Base-by-base conservation (phyloP, 1,140 invertebrate genomes). In the Maniola jurtina region DNA sequence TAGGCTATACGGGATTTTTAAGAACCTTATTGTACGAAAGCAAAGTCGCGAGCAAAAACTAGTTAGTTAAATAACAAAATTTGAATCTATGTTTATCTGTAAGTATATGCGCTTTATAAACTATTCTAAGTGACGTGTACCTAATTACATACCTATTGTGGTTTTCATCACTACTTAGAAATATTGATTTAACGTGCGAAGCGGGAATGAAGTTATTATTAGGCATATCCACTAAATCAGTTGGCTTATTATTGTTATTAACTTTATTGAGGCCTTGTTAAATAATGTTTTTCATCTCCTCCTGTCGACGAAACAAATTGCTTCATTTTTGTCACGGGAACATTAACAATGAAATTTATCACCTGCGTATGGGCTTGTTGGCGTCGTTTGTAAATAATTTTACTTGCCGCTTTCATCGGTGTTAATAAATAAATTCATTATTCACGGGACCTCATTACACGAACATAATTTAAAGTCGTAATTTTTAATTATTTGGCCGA, bases 271-370 rank as follows among this genome's bases (percentile, higher is more conserved):
- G 82, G 71, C 72, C 75, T 68, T 69, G 76, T 72, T 77, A 80
- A 86, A 84, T 84, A 82, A 88, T 88, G 83, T 77, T 83, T 80
- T 88, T 83, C 84, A 88, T 88, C 86, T 88, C 86, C 86, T 81
- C 74, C 75, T 81, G 73, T 81, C 80, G 72, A 75, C 77, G 60
- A 76, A 86, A 88, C 80, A 86, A 88, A 86, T 88, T 88, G 76
- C 82, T 86, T 86, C 77, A 86, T 83, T 83, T 86, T 84, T 86
- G 76, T 77, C 75, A 61, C 71, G 68, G 75, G 61, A 58, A 76
- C 71, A 84, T 84, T 84, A 83, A 77, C 76, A 81, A 67, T 78
- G 69, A 77, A 81, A 84, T 84, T 84, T 84, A 83, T 86, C 77
- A 86, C 77, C 75, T 82, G 75, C 63, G 73, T 79, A 75, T 77